Conservation (phyloP, 2,888 invertebrate genomes). For the Acleris sparsana region DNA sequence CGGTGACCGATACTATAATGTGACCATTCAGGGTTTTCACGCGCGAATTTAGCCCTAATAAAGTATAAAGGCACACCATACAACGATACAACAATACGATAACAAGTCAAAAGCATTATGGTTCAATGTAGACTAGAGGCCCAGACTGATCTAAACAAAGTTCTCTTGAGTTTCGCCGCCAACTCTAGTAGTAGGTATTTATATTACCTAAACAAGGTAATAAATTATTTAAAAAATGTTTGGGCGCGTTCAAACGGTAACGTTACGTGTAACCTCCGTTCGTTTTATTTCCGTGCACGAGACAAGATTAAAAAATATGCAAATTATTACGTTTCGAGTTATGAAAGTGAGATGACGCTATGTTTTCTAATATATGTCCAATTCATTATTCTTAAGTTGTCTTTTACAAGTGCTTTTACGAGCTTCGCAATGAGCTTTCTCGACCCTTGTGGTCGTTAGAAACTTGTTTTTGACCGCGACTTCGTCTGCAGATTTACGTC, state of each 20-base stretch:
- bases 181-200: too few species aligned
- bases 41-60: too few species aligned
- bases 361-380: constrained; percentile 51
- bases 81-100: too few species aligned
- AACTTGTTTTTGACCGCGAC: too few species aligned
- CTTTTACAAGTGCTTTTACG: constrained; percentile 1
- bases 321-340: constrained; percentile 38
- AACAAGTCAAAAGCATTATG: too few species aligned
- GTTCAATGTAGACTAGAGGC: too few species aligned
- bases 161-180: too few species aligned
- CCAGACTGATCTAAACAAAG: too few species aligned
- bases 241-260: constrained; percentile 12
- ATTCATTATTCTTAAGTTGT: constrained; percentile 39
- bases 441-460: constrained; percentile 1
- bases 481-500: too few species aligned
- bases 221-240: not conserved
- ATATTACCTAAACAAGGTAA: not conserved
- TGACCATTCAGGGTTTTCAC: too few species aligned
- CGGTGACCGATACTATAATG: too few species aligned
- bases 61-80: too few species aligned
- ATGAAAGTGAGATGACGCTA: constrained; percentile 45
- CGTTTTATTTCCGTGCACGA: constrained; percentile 20
- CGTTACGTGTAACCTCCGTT: constrained; percentile 3
- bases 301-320: constrained; percentile 25
- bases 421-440: constrained; percentile 10